These are phyloP conservation scores for Noctilio leporinus DNA, from an alignment of 2,113 vertebrate genomes.

Conservation along the genomic window DNA sequence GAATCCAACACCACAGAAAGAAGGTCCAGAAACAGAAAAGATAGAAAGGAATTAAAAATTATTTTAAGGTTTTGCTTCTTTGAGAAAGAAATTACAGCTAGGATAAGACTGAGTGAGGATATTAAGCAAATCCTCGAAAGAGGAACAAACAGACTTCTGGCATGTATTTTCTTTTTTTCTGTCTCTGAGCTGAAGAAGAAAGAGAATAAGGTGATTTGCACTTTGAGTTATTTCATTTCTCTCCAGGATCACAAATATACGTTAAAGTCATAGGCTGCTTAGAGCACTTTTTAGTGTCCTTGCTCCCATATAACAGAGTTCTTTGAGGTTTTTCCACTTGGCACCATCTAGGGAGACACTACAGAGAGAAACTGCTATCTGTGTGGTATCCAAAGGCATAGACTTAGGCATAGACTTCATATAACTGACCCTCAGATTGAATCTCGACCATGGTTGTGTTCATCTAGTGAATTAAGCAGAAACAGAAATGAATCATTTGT, in stretches of 20 bases:
- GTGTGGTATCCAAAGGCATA: not conserved
- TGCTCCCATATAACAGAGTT: not conserved
- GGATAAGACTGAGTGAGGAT: not conserved
- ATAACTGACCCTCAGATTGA: not conserved
- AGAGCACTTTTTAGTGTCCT: not conserved
- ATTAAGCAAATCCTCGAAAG: not conserved
- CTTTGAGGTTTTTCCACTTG: not conserved
- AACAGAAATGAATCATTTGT: slow-evolving; percentile 50
- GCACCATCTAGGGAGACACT: not conserved
- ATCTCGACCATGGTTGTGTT: slow-evolving; percentile 21
- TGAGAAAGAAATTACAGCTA: not conserved
- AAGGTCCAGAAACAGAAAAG: not conserved
- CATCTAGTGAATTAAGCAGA: slow-evolving; percentile 43
- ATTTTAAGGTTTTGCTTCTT: not conserved
- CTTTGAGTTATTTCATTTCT: slow-evolving; percentile 28
- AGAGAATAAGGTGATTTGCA: not conserved
- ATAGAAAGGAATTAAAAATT: not conserved
- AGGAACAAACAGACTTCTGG: not conserved
- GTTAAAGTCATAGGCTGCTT: not conserved
- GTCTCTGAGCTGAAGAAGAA: not conserved
- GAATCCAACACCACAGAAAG: not conserved
- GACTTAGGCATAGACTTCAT: not conserved
- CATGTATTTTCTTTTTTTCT: not conserved
- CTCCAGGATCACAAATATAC: not conserved
- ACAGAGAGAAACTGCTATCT: not conserved